phyloP scores from a whole-genome alignment of 2,888 invertebrate genomes.

The Drosophila mimica region DNA sequence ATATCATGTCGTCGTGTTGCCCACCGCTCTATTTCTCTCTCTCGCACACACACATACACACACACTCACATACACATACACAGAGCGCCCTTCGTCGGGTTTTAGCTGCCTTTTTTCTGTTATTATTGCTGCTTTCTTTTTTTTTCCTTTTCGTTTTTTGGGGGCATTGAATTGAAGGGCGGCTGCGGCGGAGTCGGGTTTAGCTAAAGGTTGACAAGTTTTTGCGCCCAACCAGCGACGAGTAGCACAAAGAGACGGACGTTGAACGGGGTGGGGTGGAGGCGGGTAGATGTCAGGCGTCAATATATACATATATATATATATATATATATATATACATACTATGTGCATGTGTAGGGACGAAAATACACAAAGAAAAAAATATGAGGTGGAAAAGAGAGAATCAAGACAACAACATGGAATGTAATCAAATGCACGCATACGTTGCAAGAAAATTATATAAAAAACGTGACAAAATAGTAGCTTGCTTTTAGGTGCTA shows the following conservation, averaged over 20 bases:
- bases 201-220: slow-evolving; percentile 75
- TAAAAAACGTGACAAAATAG: slow-evolving; percentile 37
- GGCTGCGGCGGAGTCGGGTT: slow-evolving; percentile 34
- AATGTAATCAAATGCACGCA: slow-evolving; percentile 74
- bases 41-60: not conserved
- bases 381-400: slow-evolving; percentile 19
- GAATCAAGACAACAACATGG: slow-evolving; percentile 32
- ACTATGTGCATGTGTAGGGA: slow-evolving; percentile 61
- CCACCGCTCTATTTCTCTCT: slow-evolving; percentile 22
- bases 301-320: slow-evolving; percentile 60
- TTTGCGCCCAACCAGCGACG: slow-evolving; percentile 76
- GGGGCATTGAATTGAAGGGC: slow-evolving; percentile 74
- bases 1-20: slow-evolving; percentile 51
- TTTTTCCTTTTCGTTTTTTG: slow-evolving; percentile 20
- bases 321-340: slow-evolving; percentile 41
- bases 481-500: slow-evolving; percentile 80
- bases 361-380: slow-evolving; percentile 17
- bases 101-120: slow-evolving; percentile 32
- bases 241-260: slow-evolving; percentile 35
- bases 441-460: slow-evolving; percentile 17
- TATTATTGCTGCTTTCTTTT: slow-evolving; percentile 20
- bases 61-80: not conserved
- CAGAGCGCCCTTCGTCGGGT: slow-evolving; percentile 49
- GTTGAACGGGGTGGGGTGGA: slow-evolving; percentile 9
- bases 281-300: slow-evolving; percentile 37